phyloP scores from a whole-genome alignment of 2,113 vertebrate species.

The Aegithalos caudatus region DNA sequence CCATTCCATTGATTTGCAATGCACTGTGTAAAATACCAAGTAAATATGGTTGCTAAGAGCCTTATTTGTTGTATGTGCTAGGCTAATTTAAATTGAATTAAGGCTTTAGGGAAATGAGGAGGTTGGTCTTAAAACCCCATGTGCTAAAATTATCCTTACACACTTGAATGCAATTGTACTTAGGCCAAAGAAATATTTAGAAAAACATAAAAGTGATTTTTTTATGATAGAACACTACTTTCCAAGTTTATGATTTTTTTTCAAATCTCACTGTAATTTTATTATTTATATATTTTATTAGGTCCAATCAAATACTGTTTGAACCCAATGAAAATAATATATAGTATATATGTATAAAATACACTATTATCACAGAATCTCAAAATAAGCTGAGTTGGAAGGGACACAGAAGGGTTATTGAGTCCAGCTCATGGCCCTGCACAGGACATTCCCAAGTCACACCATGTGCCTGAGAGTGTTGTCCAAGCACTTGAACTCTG shows the following conservation, averaged over 20 bases:
- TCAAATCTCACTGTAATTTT: background rate
- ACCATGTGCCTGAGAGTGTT: background rate
- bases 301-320: background rate
- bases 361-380: background rate
- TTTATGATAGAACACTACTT: background rate
- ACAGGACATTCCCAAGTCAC: background rate
- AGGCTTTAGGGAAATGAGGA: background rate
- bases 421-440: background rate
- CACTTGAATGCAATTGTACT: background rate
- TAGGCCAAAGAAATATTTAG: background rate
- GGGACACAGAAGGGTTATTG: background rate
- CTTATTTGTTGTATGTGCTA: background rate
- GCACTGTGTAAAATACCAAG: background rate
- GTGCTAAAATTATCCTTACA: background rate
- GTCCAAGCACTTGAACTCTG: background rate
- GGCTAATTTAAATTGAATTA: background rate
- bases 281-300: background rate
- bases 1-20: background rate
- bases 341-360: background rate
- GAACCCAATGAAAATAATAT: background rate
- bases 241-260: background rate
- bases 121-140: background rate
- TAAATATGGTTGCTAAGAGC: background rate
- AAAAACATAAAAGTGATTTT: background rate
- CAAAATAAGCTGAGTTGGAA: background rate